Percentiles rank a stretch among this genome's conserved stretches.
These are phyloP conservation scores for Drosophila melanosoma DNA, from an alignment of 2,888 invertebrate genomes.

Conservation along the genomic window DNA sequence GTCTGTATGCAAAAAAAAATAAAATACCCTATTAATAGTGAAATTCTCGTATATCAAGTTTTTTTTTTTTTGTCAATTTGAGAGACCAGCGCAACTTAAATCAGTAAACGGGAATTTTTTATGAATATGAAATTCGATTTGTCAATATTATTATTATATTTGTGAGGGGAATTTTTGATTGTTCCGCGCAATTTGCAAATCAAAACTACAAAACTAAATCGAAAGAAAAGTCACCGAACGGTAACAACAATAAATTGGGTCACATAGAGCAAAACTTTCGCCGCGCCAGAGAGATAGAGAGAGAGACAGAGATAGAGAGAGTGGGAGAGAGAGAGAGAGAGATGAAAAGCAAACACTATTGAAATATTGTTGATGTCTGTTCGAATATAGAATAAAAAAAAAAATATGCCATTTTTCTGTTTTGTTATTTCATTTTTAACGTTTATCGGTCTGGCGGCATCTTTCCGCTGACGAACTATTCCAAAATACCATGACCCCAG, in stretches of 20 bases:
- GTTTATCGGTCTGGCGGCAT: conserved; percentile 75
- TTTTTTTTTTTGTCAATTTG: neutral
- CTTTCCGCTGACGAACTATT: conserved; percentile 68
- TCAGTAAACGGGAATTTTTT: neutral
- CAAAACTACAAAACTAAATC: conserved; percentile 39
- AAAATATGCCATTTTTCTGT: conserved; percentile 64
- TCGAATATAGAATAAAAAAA: conserved; percentile 29
- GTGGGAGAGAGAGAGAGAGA: neutral
- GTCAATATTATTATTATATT: conserved; percentile 4
- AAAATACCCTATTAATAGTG: neutral
- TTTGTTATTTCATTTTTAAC: conserved; percentile 76
- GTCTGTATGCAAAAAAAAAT: neutral
- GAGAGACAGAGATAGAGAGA: neutral
- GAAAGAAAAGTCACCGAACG: conserved; percentile 52
- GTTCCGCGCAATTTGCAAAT: conserved; percentile 35
- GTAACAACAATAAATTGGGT: conserved; percentile 47
- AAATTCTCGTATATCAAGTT: conserved; percentile 1
- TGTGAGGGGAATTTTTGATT: conserved; percentile 12
- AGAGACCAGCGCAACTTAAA: neutral
- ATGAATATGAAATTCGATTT: neutral
- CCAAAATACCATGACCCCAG: conserved; percentile 26
- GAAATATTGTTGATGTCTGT: conserved; percentile 31
- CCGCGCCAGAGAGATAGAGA: conserved; percentile 13
- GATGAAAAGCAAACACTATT: neutral
- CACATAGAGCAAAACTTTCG: conserved; percentile 54